A percentile compares a stretch with the other conserved stretches of the same genome.
These are phyloP conservation scores for Alouatta palliata DNA, from an alignment of 2,113 vertebrate species.

Conservation along the genomic window DNA sequence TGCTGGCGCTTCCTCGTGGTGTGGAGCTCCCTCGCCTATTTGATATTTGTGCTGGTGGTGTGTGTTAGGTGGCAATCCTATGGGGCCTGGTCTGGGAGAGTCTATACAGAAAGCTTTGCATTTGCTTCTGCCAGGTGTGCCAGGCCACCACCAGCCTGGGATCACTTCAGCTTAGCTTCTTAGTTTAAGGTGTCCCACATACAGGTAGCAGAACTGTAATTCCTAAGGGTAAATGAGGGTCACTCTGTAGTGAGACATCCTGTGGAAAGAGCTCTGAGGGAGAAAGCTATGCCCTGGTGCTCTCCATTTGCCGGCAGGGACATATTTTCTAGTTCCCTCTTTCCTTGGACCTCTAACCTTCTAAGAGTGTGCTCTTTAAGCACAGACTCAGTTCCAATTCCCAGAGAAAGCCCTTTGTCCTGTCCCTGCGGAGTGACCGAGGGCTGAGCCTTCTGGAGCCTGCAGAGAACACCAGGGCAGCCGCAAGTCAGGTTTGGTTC, in stretches of 20 bases:
- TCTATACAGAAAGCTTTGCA: background rate
- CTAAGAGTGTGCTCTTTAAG: too few relatives aligned
- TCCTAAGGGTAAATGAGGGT: background rate
- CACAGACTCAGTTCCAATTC: too few relatives aligned
- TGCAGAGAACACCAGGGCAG: too few relatives aligned
- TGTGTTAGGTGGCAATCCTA: too few relatives aligned
- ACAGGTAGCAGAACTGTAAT: background rate
- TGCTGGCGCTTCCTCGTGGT: too few relatives aligned
- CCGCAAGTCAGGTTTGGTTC: rapidly evolving
- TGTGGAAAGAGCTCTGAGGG: background rate
- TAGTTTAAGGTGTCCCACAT: background rate
- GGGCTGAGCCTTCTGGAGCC: too few relatives aligned
- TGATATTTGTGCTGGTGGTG: rapidly evolving
- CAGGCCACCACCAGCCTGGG: background rate
- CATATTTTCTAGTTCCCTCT: too few relatives aligned
- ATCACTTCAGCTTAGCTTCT: background rate
- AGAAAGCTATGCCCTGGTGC: too few relatives aligned
- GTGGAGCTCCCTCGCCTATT: background rate
- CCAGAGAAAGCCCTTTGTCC: background rate
- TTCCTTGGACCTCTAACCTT: background rate
- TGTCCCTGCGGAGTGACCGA: too few relatives aligned
- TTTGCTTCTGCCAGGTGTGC: background rate
- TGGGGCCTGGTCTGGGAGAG: background rate
- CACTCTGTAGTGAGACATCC: background rate
- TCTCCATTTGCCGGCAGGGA: background rate